Evolutionary conservation across 2,888 invertebrate genomes (phyloP).

Genomic region (Oconnorella tubifera): DNA sequence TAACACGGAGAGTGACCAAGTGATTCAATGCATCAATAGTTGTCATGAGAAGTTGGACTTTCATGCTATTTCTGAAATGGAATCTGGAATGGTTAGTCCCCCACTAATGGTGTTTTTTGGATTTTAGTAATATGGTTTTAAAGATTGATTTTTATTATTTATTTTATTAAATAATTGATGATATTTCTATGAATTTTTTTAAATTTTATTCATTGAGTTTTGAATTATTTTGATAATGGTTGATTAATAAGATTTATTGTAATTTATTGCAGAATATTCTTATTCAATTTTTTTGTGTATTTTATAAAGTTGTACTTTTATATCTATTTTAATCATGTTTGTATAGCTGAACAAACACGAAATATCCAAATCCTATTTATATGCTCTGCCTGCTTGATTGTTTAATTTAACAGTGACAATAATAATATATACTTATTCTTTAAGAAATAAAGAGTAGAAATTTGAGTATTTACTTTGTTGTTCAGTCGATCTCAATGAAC

Average conservation of each 20-base stretch:
- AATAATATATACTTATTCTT: no score
- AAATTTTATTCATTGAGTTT: neutral
- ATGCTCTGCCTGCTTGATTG: no score
- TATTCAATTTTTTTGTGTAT: neutral
- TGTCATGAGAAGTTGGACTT: constrained; percentile 55
- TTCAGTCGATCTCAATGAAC: constrained; percentile 51
- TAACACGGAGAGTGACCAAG: constrained; percentile 50
- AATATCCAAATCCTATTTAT: no score
- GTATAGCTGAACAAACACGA: no score
- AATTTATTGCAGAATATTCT: neutral
- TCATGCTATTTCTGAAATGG: constrained; percentile 71
- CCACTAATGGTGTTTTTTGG: neutral
- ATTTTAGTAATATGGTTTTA: no score
- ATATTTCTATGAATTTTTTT: constrained; percentile 7
- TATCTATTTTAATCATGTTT: no score
- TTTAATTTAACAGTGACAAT: no score
- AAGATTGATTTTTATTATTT: neutral
- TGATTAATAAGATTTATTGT: constrained; percentile 1
- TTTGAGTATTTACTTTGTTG: no score
- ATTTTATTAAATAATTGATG: neutral
- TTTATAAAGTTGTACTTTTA: neutral
- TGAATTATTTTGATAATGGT: constrained; percentile 1
- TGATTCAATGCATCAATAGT: constrained; percentile 52
- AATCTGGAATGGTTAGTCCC: constrained; percentile 68
- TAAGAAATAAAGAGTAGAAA: no score